Evolutionary conservation across 2,113 vertebrate genomes (phyloP).

Genomic region (Larimichthys crocea): DNA sequence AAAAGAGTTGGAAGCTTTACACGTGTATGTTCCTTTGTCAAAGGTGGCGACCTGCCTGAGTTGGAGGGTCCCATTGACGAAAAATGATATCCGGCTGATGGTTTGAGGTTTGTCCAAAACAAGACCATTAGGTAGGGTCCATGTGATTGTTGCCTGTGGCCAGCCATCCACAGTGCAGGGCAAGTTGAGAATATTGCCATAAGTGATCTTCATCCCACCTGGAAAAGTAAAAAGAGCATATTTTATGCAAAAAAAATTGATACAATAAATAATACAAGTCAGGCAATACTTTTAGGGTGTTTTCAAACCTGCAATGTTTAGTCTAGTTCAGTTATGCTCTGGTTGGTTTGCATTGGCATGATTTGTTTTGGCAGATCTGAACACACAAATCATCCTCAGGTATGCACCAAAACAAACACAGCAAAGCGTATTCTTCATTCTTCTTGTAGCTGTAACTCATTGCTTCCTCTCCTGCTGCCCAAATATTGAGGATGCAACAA

Average conservation of each 20-base stretch:
- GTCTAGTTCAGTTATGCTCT: background rate
- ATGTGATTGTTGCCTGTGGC: conserved; percentile 80
- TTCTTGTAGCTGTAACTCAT: too few relatives aligned
- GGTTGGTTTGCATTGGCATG: background rate
- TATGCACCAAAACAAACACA: too few relatives aligned
- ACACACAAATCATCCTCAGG: too few relatives aligned
- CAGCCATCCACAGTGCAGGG: conserved; percentile 83
- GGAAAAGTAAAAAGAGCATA: background rate
- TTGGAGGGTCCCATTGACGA: conserved; percentile 83
- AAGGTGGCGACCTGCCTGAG: conserved; percentile 78
- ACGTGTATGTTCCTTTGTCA: conserved; percentile 84
- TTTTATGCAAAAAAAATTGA: background rate
- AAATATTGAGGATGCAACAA: too few relatives aligned
- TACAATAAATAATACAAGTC: background rate
- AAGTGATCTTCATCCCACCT: conserved; percentile 81
- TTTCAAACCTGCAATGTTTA: conserved; percentile 4
- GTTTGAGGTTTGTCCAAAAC: conserved; percentile 81
- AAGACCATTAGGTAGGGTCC: conserved; percentile 85
- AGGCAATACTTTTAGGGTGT: background rate
- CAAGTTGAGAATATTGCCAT: conserved; percentile 79
- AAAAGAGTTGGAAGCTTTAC: conserved; percentile 83
- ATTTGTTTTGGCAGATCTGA: background rate
- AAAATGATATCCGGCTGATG: conserved; percentile 72
- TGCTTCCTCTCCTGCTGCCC: too few relatives aligned
- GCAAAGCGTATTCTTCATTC: too few relatives aligned